Evolutionary conservation across 1,140 invertebrate genomes (phyloP).

Genomic region (Drosophila pallidifrons): DNA sequence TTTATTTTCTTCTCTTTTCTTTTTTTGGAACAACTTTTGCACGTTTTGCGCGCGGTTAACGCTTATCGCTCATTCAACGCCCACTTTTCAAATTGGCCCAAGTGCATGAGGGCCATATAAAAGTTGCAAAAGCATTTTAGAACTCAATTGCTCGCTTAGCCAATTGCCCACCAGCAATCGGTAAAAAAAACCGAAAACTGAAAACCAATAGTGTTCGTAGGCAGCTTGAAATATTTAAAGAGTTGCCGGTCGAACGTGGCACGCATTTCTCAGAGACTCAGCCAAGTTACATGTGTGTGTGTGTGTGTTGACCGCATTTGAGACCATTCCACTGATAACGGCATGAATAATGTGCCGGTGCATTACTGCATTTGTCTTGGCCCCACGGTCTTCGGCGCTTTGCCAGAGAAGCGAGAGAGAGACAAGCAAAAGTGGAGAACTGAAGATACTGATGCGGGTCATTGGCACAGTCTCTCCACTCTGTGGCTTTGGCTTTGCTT

Average conservation of each 20-base stretch:
- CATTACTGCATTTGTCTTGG: slow-evolving; percentile 80
- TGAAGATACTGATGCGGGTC: slow-evolving; percentile 69
- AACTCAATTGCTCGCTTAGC: slow-evolving; percentile 32
- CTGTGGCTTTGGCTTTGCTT: slow-evolving; percentile 66
- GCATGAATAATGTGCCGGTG: slow-evolving; percentile 82
- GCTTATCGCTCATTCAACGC: slow-evolving; percentile 37
- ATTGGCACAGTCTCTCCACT: slow-evolving; percentile 59
- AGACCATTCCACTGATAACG: slow-evolving; percentile 75
- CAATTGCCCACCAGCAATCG: slow-evolving; percentile 37
- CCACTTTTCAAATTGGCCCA: slow-evolving; percentile 53
- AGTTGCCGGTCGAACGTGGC: slow-evolving; percentile 26
- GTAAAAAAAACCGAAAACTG: slow-evolving; percentile 30
- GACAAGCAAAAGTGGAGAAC: slow-evolving; percentile 10
- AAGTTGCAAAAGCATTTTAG: slow-evolving; percentile 48
- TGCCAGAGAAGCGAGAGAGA: slow-evolving; percentile 9
- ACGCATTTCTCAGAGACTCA: slow-evolving; percentile 33
- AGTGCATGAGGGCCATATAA: slow-evolving; percentile 43
- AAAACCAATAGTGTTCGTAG: slow-evolving; percentile 26
- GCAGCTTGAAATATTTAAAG: slow-evolving; percentile 39
- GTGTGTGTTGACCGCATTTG: slow-evolving; percentile 24
- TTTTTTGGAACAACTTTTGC: slow-evolving; percentile 35
- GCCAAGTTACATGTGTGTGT: slow-evolving; percentile 34
- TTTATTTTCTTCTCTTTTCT: neutral
- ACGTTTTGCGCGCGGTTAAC: slow-evolving; percentile 32
- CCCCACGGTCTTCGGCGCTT: slow-evolving; percentile 28